Percentiles rank a stretch among this genome's conserved stretches.
Conservation (phyloP, 2,888 invertebrate species). For the Ennomos erosarius region DNA sequence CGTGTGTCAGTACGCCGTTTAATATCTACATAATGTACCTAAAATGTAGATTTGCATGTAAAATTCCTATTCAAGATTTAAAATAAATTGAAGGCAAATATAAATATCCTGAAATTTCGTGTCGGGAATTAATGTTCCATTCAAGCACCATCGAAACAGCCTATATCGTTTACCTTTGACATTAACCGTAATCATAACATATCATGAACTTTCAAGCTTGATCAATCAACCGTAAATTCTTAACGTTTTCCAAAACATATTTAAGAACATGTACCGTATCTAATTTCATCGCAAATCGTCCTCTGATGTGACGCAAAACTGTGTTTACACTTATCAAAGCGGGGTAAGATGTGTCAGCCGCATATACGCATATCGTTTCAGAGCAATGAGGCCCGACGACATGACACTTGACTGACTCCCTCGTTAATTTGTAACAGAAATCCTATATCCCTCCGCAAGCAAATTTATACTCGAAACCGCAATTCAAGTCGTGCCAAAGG, state of each 20-base stretch:
- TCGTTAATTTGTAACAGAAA: constrained; percentile 78
- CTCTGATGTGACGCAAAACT: constrained; percentile 41
- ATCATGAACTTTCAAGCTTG: constrained; percentile 14
- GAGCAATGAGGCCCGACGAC: constrained; percentile 60
- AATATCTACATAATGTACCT: neutral
- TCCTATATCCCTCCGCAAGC: constrained; percentile 55
- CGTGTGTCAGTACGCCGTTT: constrained; percentile 24
- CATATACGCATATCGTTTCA: constrained; percentile 59
- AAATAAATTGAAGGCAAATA: constrained; percentile 1
- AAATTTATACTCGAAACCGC: constrained; percentile 57
- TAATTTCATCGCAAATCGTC: constrained; percentile 31
- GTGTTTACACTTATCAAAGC: constrained; percentile 57
- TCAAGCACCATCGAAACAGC: neutral
- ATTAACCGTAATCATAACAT: neutral
- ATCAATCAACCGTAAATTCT: constrained; percentile 18
- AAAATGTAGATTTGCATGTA: constrained; percentile 1
- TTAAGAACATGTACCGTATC: constrained; percentile 9
- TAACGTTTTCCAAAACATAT: constrained; percentile 20
- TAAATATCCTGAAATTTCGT: neutral
- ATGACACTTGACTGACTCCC: constrained; percentile 77
- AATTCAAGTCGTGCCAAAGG: constrained; percentile 47
- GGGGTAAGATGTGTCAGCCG: constrained; percentile 52
- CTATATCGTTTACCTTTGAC: neutral
- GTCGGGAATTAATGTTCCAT: neutral
- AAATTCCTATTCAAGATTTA: constrained; percentile 1